Evolutionary conservation across 2,888 invertebrate species (phyloP).

Genomic region (Mythimna impura): DNA sequence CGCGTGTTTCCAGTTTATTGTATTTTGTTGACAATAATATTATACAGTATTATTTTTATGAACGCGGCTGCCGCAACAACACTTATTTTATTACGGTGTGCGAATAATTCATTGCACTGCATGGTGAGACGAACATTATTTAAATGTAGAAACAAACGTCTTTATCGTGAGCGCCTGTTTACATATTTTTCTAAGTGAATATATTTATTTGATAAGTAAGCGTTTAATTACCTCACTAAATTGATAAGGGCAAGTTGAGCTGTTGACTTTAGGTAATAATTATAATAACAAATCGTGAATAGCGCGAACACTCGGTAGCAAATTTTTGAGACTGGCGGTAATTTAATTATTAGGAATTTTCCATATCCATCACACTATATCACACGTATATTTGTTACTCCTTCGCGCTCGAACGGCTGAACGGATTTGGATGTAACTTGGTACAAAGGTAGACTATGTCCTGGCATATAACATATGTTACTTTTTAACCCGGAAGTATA

Average conservation of each 20-base stretch:
- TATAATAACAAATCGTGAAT: slow-evolving; percentile 30
- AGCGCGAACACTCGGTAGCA: slow-evolving; percentile 34
- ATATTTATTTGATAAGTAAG: slow-evolving; percentile 70
- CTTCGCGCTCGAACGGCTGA: too few relatives aligned
- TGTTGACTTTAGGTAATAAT: slow-evolving; percentile 30
- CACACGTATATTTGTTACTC: too few relatives aligned
- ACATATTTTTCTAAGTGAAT: slow-evolving; percentile 57
- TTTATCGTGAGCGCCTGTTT: slow-evolving; percentile 63
- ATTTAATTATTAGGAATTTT: slow-evolving; percentile 20
- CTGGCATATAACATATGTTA: too few relatives aligned
- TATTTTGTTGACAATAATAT: slow-evolving; percentile 16
- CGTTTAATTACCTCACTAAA: slow-evolving; percentile 70
- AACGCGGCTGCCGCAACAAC: slow-evolving; percentile 18
- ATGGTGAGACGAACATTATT: slow-evolving; percentile 33
- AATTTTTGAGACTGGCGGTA: slow-evolving; percentile 32
- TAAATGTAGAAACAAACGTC: slow-evolving; percentile 43
- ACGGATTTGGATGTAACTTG: too few relatives aligned
- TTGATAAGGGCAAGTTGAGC: slow-evolving; percentile 67
- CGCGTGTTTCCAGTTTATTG: slow-evolving; percentile 12
- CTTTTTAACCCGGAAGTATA: too few relatives aligned
- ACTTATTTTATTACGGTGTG: slow-evolving; percentile 35
- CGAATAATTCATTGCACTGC: slow-evolving; percentile 40
- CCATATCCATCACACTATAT: background rate
- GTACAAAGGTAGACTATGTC: too few relatives aligned
- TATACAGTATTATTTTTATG: slow-evolving; percentile 23